Base-by-base conservation (phyloP, 2,888 invertebrate genomes). In the Sminthurinus aureus region DNA sequence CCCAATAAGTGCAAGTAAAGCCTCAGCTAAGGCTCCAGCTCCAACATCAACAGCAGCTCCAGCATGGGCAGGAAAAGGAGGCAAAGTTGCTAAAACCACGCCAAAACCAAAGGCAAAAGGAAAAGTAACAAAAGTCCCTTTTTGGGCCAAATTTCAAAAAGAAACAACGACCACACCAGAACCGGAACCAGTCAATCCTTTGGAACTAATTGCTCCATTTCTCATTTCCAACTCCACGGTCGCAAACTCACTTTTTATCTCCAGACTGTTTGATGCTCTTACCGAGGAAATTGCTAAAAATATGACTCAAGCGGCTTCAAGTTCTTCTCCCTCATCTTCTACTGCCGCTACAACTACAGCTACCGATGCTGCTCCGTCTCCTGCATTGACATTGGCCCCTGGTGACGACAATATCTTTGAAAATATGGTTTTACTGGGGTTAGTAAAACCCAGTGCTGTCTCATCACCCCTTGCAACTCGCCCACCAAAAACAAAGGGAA, bases 181-280 rank as follows among this genome's bases (percentile, higher is more conserved):
- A 51, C 58, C 76, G n/a, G 38, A 38, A 38, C 76, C 76, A 51
- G 22, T 20, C 22, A 12, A 15, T 52, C 75, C 38, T 38, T 38
- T 38, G 6, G 38, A 38, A 38, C 1, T 18, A 20, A 18, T 12
- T 38, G 15, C 74, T 2, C 50, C 50, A 15, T 8, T 50, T 18
- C 75, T 52, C 22, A 15, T 73, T 52, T 38, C 38, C 1, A 38
- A 38, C 6, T 1, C 38, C 6, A 38, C 3, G 1, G 38, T 4
- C 6, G 38, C 58, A 13, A 51, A 76, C 2, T 0, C 51, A 8
- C 0, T 52, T 24, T 76, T 76, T 58, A 76, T 76, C 22, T 2
- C 52, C 9, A 76, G 52, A 76, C 22, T 76, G 0, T 76, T 76
- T 52, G 76, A 52, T 20, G 76, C 76, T 4, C 22, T 76, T 0